A percentile compares a stretch with the other conserved stretches of the same genome.
These are phyloP conservation scores for Apodemus speciosus DNA, from an alignment of 2,113 vertebrate genomes.

Conservation along the genomic window DNA sequence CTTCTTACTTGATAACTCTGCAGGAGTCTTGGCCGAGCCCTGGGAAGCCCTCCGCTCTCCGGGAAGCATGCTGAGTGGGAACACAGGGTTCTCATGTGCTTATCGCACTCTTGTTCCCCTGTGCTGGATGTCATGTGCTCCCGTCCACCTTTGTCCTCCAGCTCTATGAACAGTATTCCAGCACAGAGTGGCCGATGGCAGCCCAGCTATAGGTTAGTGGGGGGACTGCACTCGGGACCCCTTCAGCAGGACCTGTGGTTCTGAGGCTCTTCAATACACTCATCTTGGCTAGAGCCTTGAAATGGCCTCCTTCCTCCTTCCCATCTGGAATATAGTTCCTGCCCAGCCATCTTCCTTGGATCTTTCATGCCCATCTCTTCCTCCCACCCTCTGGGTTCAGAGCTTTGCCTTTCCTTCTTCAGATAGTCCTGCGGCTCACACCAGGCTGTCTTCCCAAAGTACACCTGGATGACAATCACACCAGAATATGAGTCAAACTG, in stretches of 20 bases:
- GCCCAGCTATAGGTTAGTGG: neutral
- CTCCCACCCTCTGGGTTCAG: neutral
- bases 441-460: neutral
- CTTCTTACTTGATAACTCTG: neutral
- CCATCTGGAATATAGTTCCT: too few species aligned
- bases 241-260: neutral
- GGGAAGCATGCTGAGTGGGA: neutral
- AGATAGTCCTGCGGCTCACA: neutral
- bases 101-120: fast-evolving
- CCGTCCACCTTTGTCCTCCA: neutral
- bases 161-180: fast-evolving
- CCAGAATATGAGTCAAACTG: neutral
- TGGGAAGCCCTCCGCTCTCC: neutral
- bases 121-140: neutral
- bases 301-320: neutral
- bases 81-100: neutral
- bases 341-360: neutral
- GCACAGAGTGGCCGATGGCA: neutral
- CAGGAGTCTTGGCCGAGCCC: neutral
- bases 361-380: neutral
- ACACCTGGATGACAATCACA: neutral
- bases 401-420: neutral
- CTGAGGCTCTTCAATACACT: neutral
- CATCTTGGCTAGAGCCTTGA: neutral
- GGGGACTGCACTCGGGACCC: neutral